Evolutionary conservation across 2,797 vertebrate species (phyloP).

Genomic region (Liparis tanakae): DNA sequence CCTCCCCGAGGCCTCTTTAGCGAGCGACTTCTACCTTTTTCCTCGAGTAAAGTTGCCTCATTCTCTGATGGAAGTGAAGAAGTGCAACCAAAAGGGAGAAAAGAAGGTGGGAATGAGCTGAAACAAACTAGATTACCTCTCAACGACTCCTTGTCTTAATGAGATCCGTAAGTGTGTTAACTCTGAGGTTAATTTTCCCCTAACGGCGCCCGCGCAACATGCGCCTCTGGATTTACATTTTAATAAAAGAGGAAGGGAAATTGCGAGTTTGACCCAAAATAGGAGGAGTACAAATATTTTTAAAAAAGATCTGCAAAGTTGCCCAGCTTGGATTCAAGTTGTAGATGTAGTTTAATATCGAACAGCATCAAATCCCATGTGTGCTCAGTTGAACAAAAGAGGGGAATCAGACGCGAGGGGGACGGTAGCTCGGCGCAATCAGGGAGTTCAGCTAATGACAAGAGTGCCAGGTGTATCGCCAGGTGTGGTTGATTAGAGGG

Average conservation of each 20-base stretch:
- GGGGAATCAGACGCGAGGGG: constrained; percentile 42
- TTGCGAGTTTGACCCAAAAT: constrained; percentile 17
- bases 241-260: constrained; percentile 20
- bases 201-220: constrained; percentile 46
- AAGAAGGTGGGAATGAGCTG: constrained; percentile 31
- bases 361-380: constrained; percentile 4
- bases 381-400: constrained; percentile 55
- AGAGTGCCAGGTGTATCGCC: constrained; percentile 78
- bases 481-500: constrained; percentile 81
- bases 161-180: constrained; percentile 64
- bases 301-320: background rate
- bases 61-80: constrained; percentile 29
- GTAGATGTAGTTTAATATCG: constrained; percentile 15
- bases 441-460: constrained; percentile 74
- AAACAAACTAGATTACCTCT: constrained; percentile 48
- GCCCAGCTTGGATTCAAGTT: constrained; percentile 19
- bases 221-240: constrained; percentile 54
- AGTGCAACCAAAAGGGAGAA: constrained; percentile 2
- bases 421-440: constrained; percentile 62
- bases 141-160: constrained; percentile 55
- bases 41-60: constrained; percentile 66
- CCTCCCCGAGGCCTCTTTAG: constrained; percentile 75
- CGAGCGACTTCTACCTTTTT: constrained; percentile 44
- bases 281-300: background rate
- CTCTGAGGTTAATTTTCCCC: constrained; percentile 75